A percentile compares a stretch with the other conserved stretches of the same genome.
Evolutionary conservation across 2,113 vertebrate genomes (phyloP).

Genomic region (Acrocephalus arundinaceus): DNA sequence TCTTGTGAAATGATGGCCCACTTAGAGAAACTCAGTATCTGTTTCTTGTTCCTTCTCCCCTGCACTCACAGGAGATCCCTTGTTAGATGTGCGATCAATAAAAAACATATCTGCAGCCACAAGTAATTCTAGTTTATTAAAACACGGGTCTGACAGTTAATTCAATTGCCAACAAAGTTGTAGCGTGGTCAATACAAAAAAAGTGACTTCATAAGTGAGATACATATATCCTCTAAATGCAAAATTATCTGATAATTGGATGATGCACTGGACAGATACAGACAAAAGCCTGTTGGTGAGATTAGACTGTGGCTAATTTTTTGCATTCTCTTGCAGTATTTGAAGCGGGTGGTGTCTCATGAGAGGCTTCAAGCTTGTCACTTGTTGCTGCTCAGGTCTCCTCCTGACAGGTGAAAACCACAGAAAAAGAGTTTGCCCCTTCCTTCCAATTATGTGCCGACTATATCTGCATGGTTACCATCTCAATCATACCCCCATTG

Average conservation of each 20-base stretch:
- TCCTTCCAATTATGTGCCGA: not conserved
- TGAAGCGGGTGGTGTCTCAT: not conserved
- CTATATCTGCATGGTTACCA: not conserved
- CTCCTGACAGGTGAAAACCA: not conserved
- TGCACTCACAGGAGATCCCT: not conserved
- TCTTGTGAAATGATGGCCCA: not conserved
- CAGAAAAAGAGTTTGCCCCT: not conserved
- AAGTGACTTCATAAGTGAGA: not conserved
- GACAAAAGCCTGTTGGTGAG: not conserved
- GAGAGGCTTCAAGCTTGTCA: not conserved
- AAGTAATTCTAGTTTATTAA: slow-evolving; percentile 50
- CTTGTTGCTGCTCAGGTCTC: not conserved
- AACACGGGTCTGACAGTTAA: not conserved
- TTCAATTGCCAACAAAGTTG: not conserved
- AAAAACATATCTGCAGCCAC: not conserved
- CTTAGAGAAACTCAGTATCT: not conserved
- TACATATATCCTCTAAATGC: not conserved
- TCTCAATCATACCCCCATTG: not conserved
- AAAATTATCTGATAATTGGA: not conserved
- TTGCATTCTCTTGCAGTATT: not conserved
- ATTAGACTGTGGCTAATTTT: not conserved
- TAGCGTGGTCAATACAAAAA: not conserved
- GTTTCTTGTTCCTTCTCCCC: not conserved
- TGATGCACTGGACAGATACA: not conserved
- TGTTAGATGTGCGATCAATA: not conserved